phyloP scores from a whole-genome alignment of 2,888 invertebrate genomes.

The Muschampia plurimacula region DNA sequence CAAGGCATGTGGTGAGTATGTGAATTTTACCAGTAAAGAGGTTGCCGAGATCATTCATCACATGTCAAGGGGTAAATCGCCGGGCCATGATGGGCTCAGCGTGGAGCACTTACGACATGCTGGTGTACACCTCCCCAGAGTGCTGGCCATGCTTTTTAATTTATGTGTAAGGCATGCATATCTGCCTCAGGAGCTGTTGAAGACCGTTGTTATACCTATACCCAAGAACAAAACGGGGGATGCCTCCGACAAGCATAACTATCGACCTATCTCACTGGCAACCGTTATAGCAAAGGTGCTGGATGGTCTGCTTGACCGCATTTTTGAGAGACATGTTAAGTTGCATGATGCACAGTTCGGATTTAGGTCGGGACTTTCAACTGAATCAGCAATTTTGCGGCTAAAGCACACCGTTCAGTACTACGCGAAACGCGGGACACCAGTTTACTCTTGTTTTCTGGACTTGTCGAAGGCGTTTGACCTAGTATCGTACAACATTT shows the following conservation, averaged over 20 bases:
- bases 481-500: conserved; percentile 20
- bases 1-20: too few relatives aligned
- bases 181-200: conserved; percentile 8
- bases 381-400: too few relatives aligned
- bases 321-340: conserved; percentile 2
- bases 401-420: too few relatives aligned
- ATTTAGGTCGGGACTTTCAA: too few relatives aligned
- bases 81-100: conserved; percentile 5
- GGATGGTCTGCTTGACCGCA: conserved; percentile 35
- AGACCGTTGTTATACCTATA: neutral
- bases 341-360: conserved; percentile 11
- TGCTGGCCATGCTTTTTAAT: neutral
- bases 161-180: conserved; percentile 1
- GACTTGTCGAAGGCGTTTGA: conserved; percentile 32
- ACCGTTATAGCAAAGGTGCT: conserved; percentile 22
- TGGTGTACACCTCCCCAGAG: neutral
- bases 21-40: too few relatives aligned
- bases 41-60: neutral
- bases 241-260: conserved; percentile 4
- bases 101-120: neutral
- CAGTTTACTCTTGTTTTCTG: too few relatives aligned
- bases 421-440: too few relatives aligned
- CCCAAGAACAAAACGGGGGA: conserved; percentile 10
- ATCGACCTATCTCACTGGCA: neutral
- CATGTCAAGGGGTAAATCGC: neutral